phyloP scores from a whole-genome alignment of 2,113 vertebrate species.

The Enhydra lutris region DNA sequence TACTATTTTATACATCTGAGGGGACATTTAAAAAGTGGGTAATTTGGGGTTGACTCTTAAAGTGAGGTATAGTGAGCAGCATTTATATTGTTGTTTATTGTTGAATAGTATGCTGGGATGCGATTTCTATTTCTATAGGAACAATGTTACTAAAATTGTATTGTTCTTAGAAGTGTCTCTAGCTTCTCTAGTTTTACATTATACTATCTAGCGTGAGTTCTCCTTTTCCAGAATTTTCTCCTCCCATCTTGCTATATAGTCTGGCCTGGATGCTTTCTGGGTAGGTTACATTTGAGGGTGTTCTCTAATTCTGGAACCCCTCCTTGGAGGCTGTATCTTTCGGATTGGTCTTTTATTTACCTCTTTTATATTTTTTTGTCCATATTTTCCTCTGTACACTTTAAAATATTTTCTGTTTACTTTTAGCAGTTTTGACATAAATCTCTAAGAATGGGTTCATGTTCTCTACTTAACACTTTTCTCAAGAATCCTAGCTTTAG shows the following conservation, averaged over 20 bases:
- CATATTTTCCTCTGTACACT: not conserved
- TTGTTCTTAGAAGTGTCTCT: not conserved
- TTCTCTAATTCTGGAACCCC: not conserved
- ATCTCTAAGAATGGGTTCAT: not conserved
- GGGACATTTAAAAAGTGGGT: not conserved
- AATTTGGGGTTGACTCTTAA: not conserved
- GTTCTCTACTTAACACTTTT: not conserved
- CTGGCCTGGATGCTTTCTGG: accelerated
- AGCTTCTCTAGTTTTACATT: not conserved
- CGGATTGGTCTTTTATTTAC: not conserved
- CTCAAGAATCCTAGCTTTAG: not conserved
- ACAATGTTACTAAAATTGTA: not conserved
- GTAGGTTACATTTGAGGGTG: not conserved
- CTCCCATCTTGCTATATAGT: not conserved
- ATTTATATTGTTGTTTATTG: not conserved
- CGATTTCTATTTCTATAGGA: not conserved
- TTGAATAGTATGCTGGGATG: not conserved
- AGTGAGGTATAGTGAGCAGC: not conserved
- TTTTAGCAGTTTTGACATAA: not conserved
- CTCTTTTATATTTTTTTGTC: not conserved
- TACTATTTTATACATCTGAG: not conserved
- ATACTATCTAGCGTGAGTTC: not conserved
- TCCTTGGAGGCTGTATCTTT: not conserved
- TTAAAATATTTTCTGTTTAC: not conserved
- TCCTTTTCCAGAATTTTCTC: not conserved